Percentiles rank a stretch among this genome's conserved stretches.
Evolutionary conservation across 2,797 vertebrate species (phyloP).

Genomic region (Xerus rutilus): DNA sequence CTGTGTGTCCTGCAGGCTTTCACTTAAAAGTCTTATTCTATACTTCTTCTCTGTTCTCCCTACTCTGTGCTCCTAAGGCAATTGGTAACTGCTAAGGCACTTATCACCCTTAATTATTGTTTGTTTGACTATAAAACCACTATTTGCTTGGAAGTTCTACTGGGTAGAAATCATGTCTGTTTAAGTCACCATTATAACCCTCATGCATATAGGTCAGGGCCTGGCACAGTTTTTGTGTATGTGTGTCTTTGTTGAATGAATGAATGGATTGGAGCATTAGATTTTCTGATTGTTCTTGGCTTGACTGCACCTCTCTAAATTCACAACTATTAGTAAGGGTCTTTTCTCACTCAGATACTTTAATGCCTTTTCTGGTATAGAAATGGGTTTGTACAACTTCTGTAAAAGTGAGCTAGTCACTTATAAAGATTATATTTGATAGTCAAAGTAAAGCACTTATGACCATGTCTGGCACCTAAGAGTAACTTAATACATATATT

Average conservation of each 20-base stretch:
- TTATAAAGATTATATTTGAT: neutral
- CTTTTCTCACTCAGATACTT: neutral
- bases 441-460: neutral
- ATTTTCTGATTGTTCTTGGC: neutral
- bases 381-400: neutral
- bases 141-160: neutral
- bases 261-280: neutral
- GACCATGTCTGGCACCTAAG: neutral
- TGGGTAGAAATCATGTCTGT: neutral
- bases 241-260: neutral
- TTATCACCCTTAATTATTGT: neutral
- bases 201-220: neutral
- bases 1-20: neutral
- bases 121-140: slow-evolving; percentile 8
- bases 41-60: neutral
- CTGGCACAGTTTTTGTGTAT: neutral
- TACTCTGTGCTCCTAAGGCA: neutral
- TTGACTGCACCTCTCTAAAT: neutral
- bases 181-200: slow-evolving; percentile 1
- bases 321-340: neutral
- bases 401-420: neutral
- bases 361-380: neutral
- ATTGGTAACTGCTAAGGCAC: neutral
- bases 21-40: neutral
- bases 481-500: neutral